Evolutionary conservation across 2,888 invertebrate genomes (phyloP), one percentile per base, ranked within the genome.

Genomic region (Odontocolon sp.): DNA sequence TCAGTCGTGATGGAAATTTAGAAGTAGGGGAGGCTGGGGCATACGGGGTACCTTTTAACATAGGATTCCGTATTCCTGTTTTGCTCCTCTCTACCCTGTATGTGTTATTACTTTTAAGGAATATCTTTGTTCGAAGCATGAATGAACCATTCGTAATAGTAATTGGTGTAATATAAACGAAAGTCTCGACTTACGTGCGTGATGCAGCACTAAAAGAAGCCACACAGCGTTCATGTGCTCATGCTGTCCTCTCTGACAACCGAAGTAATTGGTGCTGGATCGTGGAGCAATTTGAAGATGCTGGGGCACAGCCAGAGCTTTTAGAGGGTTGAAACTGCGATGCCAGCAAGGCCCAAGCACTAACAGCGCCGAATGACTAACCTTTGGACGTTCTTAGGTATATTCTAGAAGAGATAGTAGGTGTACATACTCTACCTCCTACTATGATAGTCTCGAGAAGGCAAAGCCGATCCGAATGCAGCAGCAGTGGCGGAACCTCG

Each of bases 401-500:
- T 40, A 45, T 23, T 21, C 8, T 45, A 2, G 23, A 23, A 21
- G 23, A 21, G 45, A 18, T 23, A 23, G 9, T 21, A 21, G 18
- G 9, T 23, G 21, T n/a, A 23, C 18, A n/a, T 45, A 18, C n/a
- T 9, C 5, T n/a, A 21, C 18, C 23, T 11, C 36, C 16, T 64
- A 47, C 36, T 50, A 14, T 9, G 8, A 28, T 14, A 26, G 50
- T 23, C 33, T 31, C 64, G n/a, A n/a, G 18, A 50, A 50, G 64
- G 64, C 36, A 50, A 36, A 50, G 64, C 33, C 64, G 50, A 50
- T 64, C 36, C 64, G 64, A 50, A 14, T 57, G 38, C 57, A 40
- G 38, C 57, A 40, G 38, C 57, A 4, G 57, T n/a, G n/a, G n/a
- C n/a, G 36, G 18, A 31, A 21, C 16, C 11, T 21, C 52, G 36